Conservation (phyloP, 2,888 invertebrate species). For the Incurvaria masculella region DNA sequence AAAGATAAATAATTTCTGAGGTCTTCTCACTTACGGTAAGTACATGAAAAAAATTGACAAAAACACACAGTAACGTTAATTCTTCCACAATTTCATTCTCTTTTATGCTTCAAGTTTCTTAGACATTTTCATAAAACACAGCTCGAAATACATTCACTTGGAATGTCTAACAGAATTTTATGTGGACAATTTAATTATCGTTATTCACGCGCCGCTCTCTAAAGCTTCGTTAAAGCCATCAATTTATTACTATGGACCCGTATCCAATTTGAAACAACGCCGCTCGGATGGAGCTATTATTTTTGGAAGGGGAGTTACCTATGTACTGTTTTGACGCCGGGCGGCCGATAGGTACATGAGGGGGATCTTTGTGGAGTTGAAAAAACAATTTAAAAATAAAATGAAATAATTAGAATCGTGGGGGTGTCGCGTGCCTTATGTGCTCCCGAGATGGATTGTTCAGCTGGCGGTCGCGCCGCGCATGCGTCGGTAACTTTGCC, state of each 20-base stretch:
- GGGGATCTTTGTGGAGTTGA: constrained; percentile 48
- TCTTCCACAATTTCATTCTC: too few relatives aligned
- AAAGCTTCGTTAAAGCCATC: constrained; percentile 49
- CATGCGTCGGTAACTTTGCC: not conserved
- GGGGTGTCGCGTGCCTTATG: constrained; percentile 50
- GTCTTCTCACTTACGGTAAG: too few relatives aligned
- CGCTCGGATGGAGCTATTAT: constrained; percentile 1
- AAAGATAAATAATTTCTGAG: too few relatives aligned
- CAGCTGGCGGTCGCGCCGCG: constrained; percentile 37
- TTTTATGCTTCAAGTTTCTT: too few relatives aligned
- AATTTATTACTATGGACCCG: constrained; percentile 56
- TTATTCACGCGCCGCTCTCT: constrained; percentile 42
- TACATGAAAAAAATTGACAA: too few relatives aligned
- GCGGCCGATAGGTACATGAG: constrained; percentile 32
- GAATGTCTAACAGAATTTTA: too few relatives aligned
- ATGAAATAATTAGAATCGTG: constrained; percentile 53
- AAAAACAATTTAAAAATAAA: constrained; percentile 58
- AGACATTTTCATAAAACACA: too few relatives aligned
- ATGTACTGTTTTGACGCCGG: not conserved
- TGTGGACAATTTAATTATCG: constrained; percentile 49
- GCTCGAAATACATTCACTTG: too few relatives aligned
- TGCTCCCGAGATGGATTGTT: constrained; percentile 33
- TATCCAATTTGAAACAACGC: constrained; percentile 57
- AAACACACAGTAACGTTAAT: too few relatives aligned
- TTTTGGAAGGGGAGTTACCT: not conserved